Evolutionary conservation across 2,888 invertebrate genomes (phyloP).

Genomic region (Sarcophaga subvicina): DNA sequence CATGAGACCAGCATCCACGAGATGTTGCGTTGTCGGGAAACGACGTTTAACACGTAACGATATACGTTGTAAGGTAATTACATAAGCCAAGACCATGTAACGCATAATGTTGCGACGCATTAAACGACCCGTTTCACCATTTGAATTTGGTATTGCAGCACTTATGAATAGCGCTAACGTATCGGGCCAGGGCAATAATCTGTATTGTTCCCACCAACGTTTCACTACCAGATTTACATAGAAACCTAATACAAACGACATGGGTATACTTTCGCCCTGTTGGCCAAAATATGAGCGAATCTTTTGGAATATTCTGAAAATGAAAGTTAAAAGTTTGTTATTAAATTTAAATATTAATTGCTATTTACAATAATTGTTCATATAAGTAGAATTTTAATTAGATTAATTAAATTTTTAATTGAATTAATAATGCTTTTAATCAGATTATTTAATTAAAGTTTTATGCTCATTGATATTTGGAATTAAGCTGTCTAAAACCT

Average conservation of each 20-base stretch:
- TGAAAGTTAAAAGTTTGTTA: neutral
- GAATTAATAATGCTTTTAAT: no score
- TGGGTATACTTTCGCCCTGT: slow-evolving; percentile 94
- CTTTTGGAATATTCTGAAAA: slow-evolving; percentile 91
- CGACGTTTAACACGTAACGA: slow-evolving; percentile 93
- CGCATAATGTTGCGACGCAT: slow-evolving; percentile 95
- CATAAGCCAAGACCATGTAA: slow-evolving; percentile 93
- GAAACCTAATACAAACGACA: slow-evolving; percentile 97
- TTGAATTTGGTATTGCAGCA: slow-evolving; percentile 92
- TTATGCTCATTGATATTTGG: neutral
- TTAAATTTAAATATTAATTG: no score
- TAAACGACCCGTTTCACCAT: slow-evolving; percentile 90
- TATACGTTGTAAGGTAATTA: slow-evolving; percentile 93
- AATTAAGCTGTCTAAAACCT: neutral
- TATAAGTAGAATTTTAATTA: no score
- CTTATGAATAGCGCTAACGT: slow-evolving; percentile 95
- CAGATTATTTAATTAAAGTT: no score
- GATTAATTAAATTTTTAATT: no score
- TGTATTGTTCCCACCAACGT: slow-evolving; percentile 98
- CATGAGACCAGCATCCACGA: slow-evolving; percentile 95
- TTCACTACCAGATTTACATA: slow-evolving; percentile 96
- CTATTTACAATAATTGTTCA: no score
- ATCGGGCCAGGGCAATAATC: slow-evolving; percentile 96
- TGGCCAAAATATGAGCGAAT: slow-evolving; percentile 93
- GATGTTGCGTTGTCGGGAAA: slow-evolving; percentile 94